Percentiles rank a stretch among this genome's conserved stretches.
phyloP scores from a whole-genome alignment of 2,113 vertebrate species.

The Lepus europaeus region DNA sequence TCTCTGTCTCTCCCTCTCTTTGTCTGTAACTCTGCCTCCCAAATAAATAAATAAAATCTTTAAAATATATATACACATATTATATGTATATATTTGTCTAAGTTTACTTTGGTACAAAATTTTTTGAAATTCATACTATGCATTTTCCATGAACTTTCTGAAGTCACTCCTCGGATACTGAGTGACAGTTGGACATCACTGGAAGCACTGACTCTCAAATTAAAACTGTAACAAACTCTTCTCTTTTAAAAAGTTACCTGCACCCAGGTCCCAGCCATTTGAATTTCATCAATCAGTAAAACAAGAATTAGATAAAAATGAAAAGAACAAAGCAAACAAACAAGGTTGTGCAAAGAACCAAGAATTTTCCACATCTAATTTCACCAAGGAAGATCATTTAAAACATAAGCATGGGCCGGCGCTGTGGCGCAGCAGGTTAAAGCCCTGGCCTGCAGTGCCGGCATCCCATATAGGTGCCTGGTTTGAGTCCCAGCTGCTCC shows the following conservation, averaged over 20 bases:
- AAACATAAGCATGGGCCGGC: neutral
- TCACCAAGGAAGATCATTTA: neutral
- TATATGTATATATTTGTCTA: too few species aligned
- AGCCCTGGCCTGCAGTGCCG: too few species aligned
- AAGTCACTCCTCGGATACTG: neutral
- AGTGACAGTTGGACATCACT: neutral
- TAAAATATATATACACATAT: too few species aligned
- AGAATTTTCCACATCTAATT: conserved; percentile 45
- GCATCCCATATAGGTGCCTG: too few species aligned
- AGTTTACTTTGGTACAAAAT: too few species aligned
- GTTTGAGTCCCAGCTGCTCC: too few species aligned
- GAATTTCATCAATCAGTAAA: conserved; percentile 41
- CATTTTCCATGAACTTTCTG: too few species aligned
- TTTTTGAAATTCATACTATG: too few species aligned
- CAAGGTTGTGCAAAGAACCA: neutral
- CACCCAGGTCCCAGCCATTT: conserved; percentile 14
- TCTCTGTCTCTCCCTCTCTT: too few species aligned
- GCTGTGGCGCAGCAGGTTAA: too few species aligned
- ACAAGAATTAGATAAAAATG: neutral
- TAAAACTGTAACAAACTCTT: neutral
- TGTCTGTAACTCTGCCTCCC: too few species aligned
- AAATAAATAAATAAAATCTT: too few species aligned
- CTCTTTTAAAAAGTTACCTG: neutral
- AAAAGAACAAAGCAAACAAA: neutral
- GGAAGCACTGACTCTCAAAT: neutral